Conservation (phyloP, 2,113 vertebrate species). For the Pangasianodon hypophthalmus region DNA sequence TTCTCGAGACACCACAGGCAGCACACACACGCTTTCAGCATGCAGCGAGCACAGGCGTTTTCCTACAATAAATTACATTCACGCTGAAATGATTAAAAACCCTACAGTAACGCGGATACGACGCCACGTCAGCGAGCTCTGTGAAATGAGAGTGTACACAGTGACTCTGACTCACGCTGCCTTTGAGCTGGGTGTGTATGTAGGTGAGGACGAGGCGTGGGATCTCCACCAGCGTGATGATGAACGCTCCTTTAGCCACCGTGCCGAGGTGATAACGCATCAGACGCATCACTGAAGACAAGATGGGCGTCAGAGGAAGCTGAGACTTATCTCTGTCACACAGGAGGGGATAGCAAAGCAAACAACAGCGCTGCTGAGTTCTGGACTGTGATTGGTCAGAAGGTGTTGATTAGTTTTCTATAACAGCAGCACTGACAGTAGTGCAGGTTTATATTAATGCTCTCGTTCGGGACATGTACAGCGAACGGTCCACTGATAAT, state of each 20-base stretch:
- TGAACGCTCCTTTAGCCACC: constrained; percentile 95
- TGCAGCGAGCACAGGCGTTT: constrained; percentile 93
- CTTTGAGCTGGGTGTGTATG: constrained; percentile 93
- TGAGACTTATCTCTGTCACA: constrained; percentile 85
- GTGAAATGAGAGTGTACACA: not conserved
- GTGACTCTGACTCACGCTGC: constrained; percentile 80
- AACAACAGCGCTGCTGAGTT: not conserved
- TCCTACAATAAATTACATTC: constrained; percentile 72
- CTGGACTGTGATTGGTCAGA: not conserved
- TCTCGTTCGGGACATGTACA: too few relatives aligned
- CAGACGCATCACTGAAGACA: constrained; percentile 84
- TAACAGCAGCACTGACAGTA: not conserved
- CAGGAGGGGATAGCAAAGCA: not conserved
- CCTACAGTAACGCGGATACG: not conserved
- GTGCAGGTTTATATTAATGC: too few relatives aligned
- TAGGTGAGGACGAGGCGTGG: constrained; percentile 95
- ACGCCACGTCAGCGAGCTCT: not conserved
- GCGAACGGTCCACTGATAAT: too few relatives aligned
- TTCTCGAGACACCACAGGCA: constrained; percentile 99
- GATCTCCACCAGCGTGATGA: constrained; percentile 97
- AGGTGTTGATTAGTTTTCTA: not conserved
- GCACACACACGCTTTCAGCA: constrained; percentile 95
- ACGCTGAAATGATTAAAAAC: not conserved
- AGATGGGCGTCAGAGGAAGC: constrained; percentile 85
- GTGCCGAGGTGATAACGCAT: constrained; percentile 94